Conservation (phyloP, 2,888 invertebrate genomes). For the Lutraria lutraria region DNA sequence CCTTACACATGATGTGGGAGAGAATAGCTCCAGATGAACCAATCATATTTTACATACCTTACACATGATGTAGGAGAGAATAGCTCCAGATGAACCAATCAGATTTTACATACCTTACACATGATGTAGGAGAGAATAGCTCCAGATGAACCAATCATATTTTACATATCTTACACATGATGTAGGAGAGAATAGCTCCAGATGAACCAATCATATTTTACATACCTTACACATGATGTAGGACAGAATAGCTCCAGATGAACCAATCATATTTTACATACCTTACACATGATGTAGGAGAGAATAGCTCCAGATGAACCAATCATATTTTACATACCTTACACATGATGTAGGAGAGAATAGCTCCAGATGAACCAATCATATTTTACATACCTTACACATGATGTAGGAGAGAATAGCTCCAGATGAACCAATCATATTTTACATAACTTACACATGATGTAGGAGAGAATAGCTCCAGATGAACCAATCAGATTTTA, state of each 20-base stretch:
- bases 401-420: slow-evolving; percentile 97
- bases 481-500: slow-evolving; percentile 93
- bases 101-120: slow-evolving; percentile 93
- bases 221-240: slow-evolving; percentile 97
- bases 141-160: slow-evolving; percentile 96
- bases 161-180: slow-evolving; percentile 94
- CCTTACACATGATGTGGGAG: slow-evolving; percentile 97
- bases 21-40: slow-evolving; percentile 96
- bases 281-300: slow-evolving; percentile 97
- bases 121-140: slow-evolving; percentile 97
- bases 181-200: slow-evolving; percentile 96
- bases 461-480: slow-evolving; percentile 96
- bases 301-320: slow-evolving; percentile 96
- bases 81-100: slow-evolving; percentile 96
- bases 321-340: slow-evolving; percentile 92
- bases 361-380: slow-evolving; percentile 96
- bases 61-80: slow-evolving; percentile 97
- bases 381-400: slow-evolving; percentile 94
- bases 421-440: slow-evolving; percentile 96
- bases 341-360: slow-evolving; percentile 97
- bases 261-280: slow-evolving; percentile 92
- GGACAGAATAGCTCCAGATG: slow-evolving; percentile 96
- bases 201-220: slow-evolving; percentile 94
- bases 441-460: slow-evolving; percentile 94
- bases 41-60: slow-evolving; percentile 92